Conservation (phyloP, 1,140 invertebrate genomes). For the Lasaia peninsularis region DNA sequence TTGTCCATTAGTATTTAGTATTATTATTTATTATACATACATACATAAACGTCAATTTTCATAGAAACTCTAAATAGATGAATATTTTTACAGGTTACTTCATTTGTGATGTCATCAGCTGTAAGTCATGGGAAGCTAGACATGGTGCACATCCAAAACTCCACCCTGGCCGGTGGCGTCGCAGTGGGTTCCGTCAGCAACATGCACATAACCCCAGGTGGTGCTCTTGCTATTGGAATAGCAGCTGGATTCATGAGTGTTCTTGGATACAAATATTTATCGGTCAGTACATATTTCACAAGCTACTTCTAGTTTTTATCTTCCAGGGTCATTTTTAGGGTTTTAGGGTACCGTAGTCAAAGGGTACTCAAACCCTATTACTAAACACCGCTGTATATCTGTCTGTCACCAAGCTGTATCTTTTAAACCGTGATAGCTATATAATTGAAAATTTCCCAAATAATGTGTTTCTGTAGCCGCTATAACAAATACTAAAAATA, state of each 20-base stretch:
- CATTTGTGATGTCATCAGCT: slow-evolving; percentile 89
- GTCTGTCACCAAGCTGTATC: no score
- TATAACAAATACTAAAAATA: no score
- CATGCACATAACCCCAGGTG: slow-evolving; percentile 91
- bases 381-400: no score
- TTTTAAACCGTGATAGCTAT: no score
- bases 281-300: slow-evolving; percentile 79
- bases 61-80: no score
- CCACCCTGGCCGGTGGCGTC: slow-evolving; percentile 90
- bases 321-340: not conserved
- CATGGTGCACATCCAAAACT: slow-evolving; percentile 95
- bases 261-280: slow-evolving; percentile 89
- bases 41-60: not conserved
- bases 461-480: no score
- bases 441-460: no score
- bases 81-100: slow-evolving; percentile 79
- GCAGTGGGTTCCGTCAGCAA: slow-evolving; percentile 83
- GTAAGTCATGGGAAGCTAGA: slow-evolving; percentile 89
- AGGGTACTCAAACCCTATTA: no score
- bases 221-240: slow-evolving; percentile 90
- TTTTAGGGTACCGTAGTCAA: no score
- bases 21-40: no score
- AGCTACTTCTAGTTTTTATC: no score
- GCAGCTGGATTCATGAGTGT: slow-evolving; percentile 90
- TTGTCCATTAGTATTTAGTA: no score